Evolutionary conservation across 2,113 vertebrate genomes (phyloP).

Genomic region (Caracal caracal): DNA sequence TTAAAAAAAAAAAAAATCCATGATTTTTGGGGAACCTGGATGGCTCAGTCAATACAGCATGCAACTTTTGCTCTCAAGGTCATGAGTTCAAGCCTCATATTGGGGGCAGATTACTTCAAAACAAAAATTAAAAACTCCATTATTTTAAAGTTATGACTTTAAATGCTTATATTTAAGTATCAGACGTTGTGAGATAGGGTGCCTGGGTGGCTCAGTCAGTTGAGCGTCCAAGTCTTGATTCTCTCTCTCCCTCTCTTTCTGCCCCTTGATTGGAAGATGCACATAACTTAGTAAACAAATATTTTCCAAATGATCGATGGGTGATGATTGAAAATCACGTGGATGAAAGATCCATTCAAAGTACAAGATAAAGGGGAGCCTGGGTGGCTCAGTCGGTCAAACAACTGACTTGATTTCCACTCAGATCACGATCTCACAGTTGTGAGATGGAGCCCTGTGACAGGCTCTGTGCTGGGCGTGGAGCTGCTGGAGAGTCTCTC

Average conservation of each 20-base stretch:
- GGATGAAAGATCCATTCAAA: conserved; percentile 41
- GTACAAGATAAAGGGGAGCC: neutral
- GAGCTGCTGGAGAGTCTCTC: too few species aligned
- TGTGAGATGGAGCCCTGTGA: too few species aligned
- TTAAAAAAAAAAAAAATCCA: neutral
- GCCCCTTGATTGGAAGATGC: neutral
- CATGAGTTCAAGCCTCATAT: too few species aligned
- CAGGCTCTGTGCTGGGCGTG: too few species aligned
- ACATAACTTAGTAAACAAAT: neutral
- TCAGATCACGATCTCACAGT: too few species aligned
- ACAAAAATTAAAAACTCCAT: neutral
- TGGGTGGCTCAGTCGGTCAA: too few species aligned
- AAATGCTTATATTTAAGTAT: neutral
- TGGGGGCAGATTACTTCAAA: neutral
- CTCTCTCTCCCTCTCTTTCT: too few species aligned
- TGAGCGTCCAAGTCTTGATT: too few species aligned
- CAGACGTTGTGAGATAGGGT: neutral
- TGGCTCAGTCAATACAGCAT: too few species aligned
- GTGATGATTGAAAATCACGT: neutral
- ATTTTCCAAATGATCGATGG: neutral
- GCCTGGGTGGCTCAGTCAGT: too few species aligned
- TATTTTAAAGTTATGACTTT: neutral
- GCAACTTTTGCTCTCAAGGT: too few species aligned
- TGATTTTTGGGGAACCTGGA: neutral
- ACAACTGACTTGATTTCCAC: too few species aligned